Evolutionary conservation across 2,113 vertebrate genomes (phyloP).

Genomic region (Meleagris gallopavo): DNA sequence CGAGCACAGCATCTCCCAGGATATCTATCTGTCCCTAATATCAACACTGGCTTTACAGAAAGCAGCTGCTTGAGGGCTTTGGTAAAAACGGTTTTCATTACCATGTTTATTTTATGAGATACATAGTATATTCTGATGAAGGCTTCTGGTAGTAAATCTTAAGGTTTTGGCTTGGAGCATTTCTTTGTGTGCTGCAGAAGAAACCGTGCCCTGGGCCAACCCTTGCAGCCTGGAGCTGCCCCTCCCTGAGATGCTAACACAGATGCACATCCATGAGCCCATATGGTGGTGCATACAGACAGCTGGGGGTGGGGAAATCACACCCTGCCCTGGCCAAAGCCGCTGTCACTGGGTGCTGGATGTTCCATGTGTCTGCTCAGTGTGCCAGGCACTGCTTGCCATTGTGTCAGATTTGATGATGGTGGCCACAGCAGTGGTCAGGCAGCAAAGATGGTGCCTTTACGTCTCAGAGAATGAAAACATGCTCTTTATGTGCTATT

Average conservation of each 20-base stretch:
- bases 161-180: background rate
- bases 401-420: background rate
- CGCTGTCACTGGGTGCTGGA: fast-evolving
- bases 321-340: background rate
- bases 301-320: background rate
- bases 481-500: background rate
- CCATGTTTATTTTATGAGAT: constrained; percentile 62
- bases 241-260: background rate
- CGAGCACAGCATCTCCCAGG: background rate
- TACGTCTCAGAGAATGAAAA: background rate
- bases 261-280: background rate
- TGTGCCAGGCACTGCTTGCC: fast-evolving
- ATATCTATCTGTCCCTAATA: background rate
- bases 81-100: constrained; percentile 40
- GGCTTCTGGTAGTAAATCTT: constrained; percentile 59
- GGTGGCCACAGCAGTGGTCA: background rate
- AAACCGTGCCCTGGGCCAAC: background rate
- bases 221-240: background rate
- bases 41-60: constrained; percentile 15
- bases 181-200: background rate
- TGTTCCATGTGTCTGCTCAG: fast-evolving
- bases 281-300: fast-evolving
- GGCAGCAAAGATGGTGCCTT: background rate
- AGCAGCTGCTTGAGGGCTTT: constrained; percentile 39
- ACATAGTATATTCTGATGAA: constrained; percentile 49